Evolutionary conservation across 2,888 invertebrate genomes (phyloP).

Genomic region (Punctoribates punctum): DNA sequence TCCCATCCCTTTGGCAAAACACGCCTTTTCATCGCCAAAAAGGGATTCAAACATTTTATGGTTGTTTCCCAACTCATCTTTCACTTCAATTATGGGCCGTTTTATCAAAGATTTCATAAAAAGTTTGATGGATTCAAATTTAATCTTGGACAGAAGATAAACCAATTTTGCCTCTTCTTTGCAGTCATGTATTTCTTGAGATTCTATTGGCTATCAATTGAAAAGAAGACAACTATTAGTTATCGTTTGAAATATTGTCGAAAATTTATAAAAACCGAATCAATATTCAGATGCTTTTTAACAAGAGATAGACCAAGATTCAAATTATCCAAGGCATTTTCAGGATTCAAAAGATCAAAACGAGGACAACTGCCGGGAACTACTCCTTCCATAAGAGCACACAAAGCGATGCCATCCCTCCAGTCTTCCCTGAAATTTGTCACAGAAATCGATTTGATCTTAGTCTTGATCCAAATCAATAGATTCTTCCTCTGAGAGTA

Average conservation of each 20-base stretch:
- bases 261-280: slow-evolving; percentile 49
- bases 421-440: slow-evolving; percentile 52
- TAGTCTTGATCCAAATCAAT: slow-evolving; percentile 44
- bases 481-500: slow-evolving; percentile 36
- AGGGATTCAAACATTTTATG: slow-evolving; percentile 30
- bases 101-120: slow-evolving; percentile 39
- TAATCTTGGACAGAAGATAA: slow-evolving; percentile 51
- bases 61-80: background rate
- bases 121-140: slow-evolving; percentile 49
- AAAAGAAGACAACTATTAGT: background rate
- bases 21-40: slow-evolving; percentile 42
- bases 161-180: slow-evolving; percentile 51
- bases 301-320: slow-evolving; percentile 52
- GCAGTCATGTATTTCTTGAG: slow-evolving; percentile 52
- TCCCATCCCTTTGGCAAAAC: slow-evolving; percentile 52
- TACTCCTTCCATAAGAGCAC: slow-evolving; percentile 53
- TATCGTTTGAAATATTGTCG: background rate
- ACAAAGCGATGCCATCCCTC: slow-evolving; percentile 53
- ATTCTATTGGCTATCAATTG: slow-evolving; percentile 48
- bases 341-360: slow-evolving; percentile 51
- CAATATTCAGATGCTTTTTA: slow-evolving; percentile 51
- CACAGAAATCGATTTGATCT: slow-evolving; percentile 39
- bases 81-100: slow-evolving; percentile 16
- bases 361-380: slow-evolving; percentile 53
- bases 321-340: slow-evolving; percentile 52